phyloP scores from a whole-genome alignment of 2,113 vertebrate genomes.

The Cygnus atratus region DNA sequence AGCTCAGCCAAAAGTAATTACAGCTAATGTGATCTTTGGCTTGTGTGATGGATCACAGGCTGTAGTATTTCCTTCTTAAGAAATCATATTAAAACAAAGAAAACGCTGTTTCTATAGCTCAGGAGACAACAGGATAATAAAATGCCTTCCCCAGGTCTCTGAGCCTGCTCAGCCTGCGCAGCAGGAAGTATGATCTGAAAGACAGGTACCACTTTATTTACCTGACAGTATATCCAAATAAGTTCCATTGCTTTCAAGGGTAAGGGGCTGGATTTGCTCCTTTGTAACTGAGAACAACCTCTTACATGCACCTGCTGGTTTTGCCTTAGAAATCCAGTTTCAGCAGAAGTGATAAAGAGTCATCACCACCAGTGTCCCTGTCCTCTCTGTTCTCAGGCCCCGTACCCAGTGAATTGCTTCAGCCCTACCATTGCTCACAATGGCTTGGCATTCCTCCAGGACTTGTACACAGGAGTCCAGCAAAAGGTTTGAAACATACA shows the following conservation, averaged over 20 bases:
- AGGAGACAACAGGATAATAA: constrained; percentile 13
- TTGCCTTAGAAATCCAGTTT: not conserved
- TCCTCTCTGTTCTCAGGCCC: not conserved
- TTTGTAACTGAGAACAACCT: not conserved
- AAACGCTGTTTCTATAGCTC: not conserved
- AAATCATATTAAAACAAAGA: constrained; percentile 32
- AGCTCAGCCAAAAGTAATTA: constrained; percentile 53
- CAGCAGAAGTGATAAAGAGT: not conserved
- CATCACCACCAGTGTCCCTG: not conserved
- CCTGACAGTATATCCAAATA: not conserved
- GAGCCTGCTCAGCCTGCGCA: not conserved
- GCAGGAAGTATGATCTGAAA: not conserved
- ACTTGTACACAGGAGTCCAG: not conserved
- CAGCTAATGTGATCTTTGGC: constrained; percentile 48
- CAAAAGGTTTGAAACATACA: not conserved
- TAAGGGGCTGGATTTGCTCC: not conserved
- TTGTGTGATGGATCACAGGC: constrained; percentile 24
- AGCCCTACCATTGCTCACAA: not conserved
- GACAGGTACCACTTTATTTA: not conserved
- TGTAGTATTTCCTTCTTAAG: constrained; percentile 34
- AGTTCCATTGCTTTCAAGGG: not conserved
- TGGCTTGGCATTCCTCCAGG: not conserved
- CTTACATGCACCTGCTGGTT: not conserved
- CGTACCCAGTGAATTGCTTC: not conserved
- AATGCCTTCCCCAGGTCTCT: not conserved